These are phyloP conservation scores for Nyctereutes procyonoides DNA, from an alignment of 2,113 vertebrate species.

Conservation along the genomic window DNA sequence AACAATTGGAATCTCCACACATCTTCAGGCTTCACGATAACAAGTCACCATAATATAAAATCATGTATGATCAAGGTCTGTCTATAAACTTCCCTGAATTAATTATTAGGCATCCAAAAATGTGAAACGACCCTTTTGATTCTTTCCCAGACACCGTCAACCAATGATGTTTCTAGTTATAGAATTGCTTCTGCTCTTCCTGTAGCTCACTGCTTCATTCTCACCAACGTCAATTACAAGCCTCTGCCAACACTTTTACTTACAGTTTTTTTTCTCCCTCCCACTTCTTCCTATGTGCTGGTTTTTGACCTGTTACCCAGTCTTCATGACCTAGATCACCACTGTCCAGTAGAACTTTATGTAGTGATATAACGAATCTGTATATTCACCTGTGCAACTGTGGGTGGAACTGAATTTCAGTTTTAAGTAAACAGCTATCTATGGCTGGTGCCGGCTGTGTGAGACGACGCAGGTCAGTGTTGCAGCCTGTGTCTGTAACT, in stretches of 20 bases:
- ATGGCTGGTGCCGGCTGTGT: neutral
- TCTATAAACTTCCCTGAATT: conserved; percentile 14
- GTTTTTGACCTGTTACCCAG: neutral
- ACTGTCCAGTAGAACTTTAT: neutral
- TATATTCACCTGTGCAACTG: neutral
- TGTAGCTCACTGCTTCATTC: neutral
- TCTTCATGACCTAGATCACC: neutral
- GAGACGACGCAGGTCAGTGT: neutral
- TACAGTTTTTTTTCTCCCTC: neutral
- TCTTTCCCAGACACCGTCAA: neutral
- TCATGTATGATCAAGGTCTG: neutral
- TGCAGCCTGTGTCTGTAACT: neutral
- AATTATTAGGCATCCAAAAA: neutral
- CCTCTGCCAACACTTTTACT: neutral
- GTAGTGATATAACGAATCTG: neutral
- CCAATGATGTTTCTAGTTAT: neutral
- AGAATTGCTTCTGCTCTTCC: neutral
- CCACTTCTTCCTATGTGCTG: neutral
- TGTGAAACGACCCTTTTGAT: neutral
- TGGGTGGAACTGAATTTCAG: neutral
- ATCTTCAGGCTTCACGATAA: neutral
- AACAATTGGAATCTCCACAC: neutral
- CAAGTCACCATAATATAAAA: neutral
- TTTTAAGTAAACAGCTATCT: neutral
- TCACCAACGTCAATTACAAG: neutral